Base-by-base conservation (phyloP, 1,140 invertebrate species). In the Drosophila simulans region DNA sequence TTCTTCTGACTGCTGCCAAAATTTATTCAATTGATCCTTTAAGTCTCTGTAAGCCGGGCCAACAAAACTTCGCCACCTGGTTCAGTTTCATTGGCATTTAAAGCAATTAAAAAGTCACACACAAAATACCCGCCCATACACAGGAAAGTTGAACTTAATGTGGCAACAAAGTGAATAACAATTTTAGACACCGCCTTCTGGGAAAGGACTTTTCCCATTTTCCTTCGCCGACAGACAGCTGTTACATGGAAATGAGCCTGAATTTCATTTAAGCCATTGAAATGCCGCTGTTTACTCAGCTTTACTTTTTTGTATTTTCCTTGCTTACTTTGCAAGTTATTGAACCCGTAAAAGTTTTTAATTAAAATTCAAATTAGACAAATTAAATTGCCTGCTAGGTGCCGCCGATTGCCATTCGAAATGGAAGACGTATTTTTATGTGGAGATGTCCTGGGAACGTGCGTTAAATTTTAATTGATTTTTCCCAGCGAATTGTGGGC, bases 381-480 rank as follows among this genome's bases (percentile, higher is more conserved):
- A 86, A 82, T 88, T 68, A 76, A 88, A 86, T 55, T 65, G 51
- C 55, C 64, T 63, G 20, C 58, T 60, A 56, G 71, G 56, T 73
- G 56, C 31, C 46, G 34, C 11, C 55, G 45, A 59, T 68, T 65
- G 54, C 57, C 37, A 68, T 59, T 83, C 22, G 37, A 63, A 51
- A 63, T 62, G 58, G 54, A 51, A 53, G 55, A 46, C 42, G 51
- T 52, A 69, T 63, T 60, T 78, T 72, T 53, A 68, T 46, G 58
- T 27, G 7, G 17, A 49, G 17, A 20, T 45, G 58, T 65, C 64
- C 46, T 42, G 55, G 60, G 63, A 57, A 83, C 79, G 83, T 83
- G 83, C 48, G 70, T 88, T 88, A 88, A 88, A 86, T 88, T 83
- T 86, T 88, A 89, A 86, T 88, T 88, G 83, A 88, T 88, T 88